Conservation (phyloP, 2,113 vertebrate genomes). For the Zosterops japonicus region DNA sequence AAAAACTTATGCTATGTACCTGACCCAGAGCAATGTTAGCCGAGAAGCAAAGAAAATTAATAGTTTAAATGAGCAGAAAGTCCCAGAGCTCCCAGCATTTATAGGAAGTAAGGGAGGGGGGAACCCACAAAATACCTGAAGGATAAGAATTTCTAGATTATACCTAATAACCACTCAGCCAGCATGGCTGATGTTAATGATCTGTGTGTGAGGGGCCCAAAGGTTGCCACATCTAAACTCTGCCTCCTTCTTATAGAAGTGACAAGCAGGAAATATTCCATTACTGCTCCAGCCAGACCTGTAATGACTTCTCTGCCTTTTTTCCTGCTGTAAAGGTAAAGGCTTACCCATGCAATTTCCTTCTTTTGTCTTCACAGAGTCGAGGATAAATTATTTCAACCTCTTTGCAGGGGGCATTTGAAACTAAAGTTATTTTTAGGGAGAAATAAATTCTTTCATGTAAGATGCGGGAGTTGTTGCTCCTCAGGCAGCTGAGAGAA, state of each 20-base stretch:
- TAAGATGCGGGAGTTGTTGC: slow-evolving; percentile 65
- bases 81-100: neutral
- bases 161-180: neutral
- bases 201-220: neutral
- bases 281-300: neutral
- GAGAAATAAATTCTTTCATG: slow-evolving; percentile 71
- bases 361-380: slow-evolving; percentile 75
- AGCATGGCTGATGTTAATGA: neutral
- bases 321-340: slow-evolving; percentile 63
- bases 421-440: slow-evolving; percentile 77
- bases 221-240: neutral
- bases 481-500: slow-evolving; percentile 70
- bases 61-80: slow-evolving; percentile 29
- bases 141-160: neutral
- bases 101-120: neutral
- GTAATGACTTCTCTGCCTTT: slow-evolving; percentile 34
- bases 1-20: neutral
- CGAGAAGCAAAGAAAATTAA: slow-evolving; percentile 39
- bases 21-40: slow-evolving; percentile 14
- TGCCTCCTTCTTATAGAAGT: slow-evolving; percentile 8
- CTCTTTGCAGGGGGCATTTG: slow-evolving; percentile 72
- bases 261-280: slow-evolving; percentile 37
- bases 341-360: slow-evolving; percentile 73
- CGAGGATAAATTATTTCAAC: slow-evolving; percentile 76
- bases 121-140: neutral